Evolutionary conservation across 2,888 invertebrate species (phyloP).

Genomic region (Muscina levida): DNA sequence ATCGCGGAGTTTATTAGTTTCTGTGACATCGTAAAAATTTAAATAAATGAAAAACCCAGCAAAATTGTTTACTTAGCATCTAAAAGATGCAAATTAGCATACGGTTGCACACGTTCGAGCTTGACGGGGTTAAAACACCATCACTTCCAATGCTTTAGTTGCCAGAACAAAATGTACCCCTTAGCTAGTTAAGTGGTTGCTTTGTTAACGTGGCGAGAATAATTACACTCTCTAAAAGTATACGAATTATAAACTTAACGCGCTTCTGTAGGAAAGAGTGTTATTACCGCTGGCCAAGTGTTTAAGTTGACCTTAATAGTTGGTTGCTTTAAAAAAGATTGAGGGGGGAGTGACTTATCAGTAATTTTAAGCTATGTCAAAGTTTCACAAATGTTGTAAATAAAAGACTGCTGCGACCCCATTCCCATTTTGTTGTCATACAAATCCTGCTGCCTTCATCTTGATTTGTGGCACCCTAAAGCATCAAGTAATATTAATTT

Average conservation of each 20-base stretch:
- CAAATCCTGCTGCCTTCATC: too few relatives aligned
- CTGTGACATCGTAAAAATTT: conserved; percentile 31
- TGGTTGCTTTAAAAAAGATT: neutral
- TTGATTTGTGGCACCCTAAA: too few relatives aligned
- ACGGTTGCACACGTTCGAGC: neutral
- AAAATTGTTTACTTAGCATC: conserved; percentile 18
- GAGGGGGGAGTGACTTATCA: neutral
- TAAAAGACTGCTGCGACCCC: too few relatives aligned
- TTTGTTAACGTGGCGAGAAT: too few relatives aligned
- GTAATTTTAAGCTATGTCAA: too few relatives aligned
- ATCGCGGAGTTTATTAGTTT: conserved; percentile 23
- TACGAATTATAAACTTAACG: neutral
- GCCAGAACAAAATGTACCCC: neutral
- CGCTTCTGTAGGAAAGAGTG: neutral
- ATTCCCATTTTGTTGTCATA: too few relatives aligned
- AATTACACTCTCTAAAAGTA: neutral
- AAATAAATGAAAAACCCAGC: conserved; percentile 11
- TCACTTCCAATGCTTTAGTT: too few relatives aligned
- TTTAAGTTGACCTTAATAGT: neutral
- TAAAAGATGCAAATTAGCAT: conserved; percentile 34
- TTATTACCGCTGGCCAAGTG: neutral
- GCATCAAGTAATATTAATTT: neutral
- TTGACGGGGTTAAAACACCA: too few relatives aligned
- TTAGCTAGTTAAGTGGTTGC: too few relatives aligned
- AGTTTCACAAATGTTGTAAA: neutral